Evolutionary conservation across 2,888 invertebrate genomes (phyloP).

Genomic region (Hybos culiciformis): DNA sequence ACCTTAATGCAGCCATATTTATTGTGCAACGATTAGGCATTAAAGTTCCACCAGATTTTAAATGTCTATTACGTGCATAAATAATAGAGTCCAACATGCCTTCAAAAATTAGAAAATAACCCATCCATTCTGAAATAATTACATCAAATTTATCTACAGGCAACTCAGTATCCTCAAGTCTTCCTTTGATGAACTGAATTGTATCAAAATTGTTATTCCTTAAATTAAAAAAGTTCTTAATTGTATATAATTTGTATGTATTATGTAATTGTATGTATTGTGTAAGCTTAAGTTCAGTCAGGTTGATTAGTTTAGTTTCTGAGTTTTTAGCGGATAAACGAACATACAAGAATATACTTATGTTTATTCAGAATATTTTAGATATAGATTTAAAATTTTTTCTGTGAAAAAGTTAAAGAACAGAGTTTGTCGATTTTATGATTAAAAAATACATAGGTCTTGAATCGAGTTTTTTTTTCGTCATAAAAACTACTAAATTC

Average conservation of each 20-base stretch:
- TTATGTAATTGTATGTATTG: no score
- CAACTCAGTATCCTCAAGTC: conserved; percentile 68
- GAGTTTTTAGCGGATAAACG: no score
- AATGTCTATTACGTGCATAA: conserved; percentile 69
- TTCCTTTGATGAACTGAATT: conserved; percentile 69
- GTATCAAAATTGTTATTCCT: conserved; percentile 39
- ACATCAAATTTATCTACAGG: conserved; percentile 69
- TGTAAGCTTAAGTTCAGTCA: no score
- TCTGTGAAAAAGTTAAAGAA: no score
- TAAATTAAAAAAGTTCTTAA: conserved; percentile 5
- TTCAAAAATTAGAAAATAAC: conserved; percentile 90
- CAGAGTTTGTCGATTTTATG: no score
- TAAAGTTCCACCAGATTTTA: conserved; percentile 60
- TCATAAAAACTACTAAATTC: no score
- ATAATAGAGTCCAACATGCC: conserved; percentile 93
- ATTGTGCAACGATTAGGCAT: conserved; percentile 77
- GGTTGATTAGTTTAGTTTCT: no score
- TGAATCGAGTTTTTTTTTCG: no score
- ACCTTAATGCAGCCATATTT: conserved; percentile 67
- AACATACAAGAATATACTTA: no score
- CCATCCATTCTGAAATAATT: conserved; percentile 98
- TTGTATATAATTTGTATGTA: background rate
- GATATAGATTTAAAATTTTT: no score
- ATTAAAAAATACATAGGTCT: no score
- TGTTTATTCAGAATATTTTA: no score